Evolutionary conservation across 2,888 invertebrate species (phyloP), one percentile per base, ranked within the genome.

Genomic region (Gisinianus flammeolus): DNA sequence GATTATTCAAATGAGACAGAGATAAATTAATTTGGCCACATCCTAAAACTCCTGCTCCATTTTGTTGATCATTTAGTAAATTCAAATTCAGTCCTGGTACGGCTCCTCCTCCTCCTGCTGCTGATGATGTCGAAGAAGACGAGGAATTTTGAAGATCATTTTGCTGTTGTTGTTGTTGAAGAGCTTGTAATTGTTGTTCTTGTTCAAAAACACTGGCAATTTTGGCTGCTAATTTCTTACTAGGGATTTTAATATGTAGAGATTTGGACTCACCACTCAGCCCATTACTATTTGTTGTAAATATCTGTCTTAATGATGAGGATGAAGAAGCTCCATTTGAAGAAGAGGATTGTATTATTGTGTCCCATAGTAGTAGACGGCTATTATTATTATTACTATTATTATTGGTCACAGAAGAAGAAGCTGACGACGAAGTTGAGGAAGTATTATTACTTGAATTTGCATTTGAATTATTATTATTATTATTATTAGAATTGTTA

Each of bases 171-270:
- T 80, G 71, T 35, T 77, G 71, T 54, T 71, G 64, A 26, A 31
- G 71, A 26, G n/a, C 52, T n/a, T n/a, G 26, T 30, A 33, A 56
- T 24, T 31, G 73, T 67, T 82, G 76, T 56, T 83, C 78, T 68
- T 83, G 81, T 73, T 84, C 84, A 74, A 79, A 81, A 12, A 80
- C 83, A 72, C 80, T 82, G 0, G 84, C 84, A 66, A 84, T 78
- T 80, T 83, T 84, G 24, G 84, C 84, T 0, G 82, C 83, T 4
- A 82, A 35, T 67, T 84, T 84, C 66, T 84, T 84, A 67, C 81
- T 82, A 4, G 83, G 83, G 22, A 83, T 83, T 79, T 82, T 83
- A 22, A 82, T 83, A 77, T 82, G 82, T 12, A 80, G 54, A 19
- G 70, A 58, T 56, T 73, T 71, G 19, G 26, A 58, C 8, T 19